phyloP scores from a whole-genome alignment of 2,888 invertebrate species.

The Spialia ferax region DNA sequence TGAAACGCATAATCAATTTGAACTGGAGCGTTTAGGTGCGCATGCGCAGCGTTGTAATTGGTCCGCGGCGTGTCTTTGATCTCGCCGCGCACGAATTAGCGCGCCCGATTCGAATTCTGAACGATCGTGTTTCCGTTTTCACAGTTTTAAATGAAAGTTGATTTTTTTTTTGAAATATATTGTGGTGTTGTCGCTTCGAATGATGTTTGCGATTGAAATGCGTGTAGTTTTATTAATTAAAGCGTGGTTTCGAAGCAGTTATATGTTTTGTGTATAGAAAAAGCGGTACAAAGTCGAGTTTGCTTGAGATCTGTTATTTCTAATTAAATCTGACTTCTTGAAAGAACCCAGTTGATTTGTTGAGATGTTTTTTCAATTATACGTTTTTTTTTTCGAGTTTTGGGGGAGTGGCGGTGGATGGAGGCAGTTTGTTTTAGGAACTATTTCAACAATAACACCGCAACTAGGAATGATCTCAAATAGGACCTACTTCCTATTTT shows the following conservation, averaged over 20 bases:
- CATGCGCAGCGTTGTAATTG: conserved; percentile 71
- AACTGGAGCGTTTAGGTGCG: conserved; percentile 74
- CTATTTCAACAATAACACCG: no score
- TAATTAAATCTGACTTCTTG: no score
- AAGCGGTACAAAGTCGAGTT: no score
- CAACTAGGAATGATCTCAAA: no score
- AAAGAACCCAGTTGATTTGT: no score
- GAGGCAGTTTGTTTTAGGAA: no score
- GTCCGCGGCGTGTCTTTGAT: conserved; percentile 69
- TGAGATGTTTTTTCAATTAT: no score
- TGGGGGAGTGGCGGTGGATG: no score
- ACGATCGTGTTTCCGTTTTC: conserved; percentile 69
- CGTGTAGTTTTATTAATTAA: conserved; percentile 1
- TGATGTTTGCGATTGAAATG: conserved; percentile 8
- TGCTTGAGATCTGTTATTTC: no score
- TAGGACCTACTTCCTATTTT: no score
- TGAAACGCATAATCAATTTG: conserved; percentile 46
- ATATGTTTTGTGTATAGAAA: background rate
- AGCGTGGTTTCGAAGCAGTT: background rate
- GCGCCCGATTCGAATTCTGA: conserved; percentile 63
- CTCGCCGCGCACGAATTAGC: conserved; percentile 77
- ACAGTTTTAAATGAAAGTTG: conserved; percentile 40
- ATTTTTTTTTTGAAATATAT: conserved; percentile 49
- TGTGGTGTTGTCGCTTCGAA: conserved; percentile 15
- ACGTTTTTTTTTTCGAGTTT: no score